phyloP scores from a whole-genome alignment of 1,140 invertebrate species.

The Orius laevigatus region DNA sequence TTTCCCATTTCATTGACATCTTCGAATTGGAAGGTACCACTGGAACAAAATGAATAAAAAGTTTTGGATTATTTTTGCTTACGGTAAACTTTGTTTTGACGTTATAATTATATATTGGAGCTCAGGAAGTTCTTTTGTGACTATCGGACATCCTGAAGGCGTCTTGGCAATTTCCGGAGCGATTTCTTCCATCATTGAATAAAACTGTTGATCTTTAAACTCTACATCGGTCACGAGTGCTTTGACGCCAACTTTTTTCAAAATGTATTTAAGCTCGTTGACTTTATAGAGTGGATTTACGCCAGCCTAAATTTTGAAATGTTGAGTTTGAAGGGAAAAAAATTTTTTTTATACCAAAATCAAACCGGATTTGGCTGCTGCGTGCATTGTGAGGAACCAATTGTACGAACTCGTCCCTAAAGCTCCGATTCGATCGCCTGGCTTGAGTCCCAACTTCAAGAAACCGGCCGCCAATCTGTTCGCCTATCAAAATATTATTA shows the following conservation, averaged over 20 bases:
- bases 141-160: constrained; percentile 13
- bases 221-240: constrained; percentile 48
- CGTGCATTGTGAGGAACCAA: constrained; percentile 67
- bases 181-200: constrained; percentile 38
- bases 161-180: constrained; percentile 16
- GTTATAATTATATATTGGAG: constrained; percentile 38
- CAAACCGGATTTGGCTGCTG: constrained; percentile 62
- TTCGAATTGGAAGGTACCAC: constrained; percentile 40
- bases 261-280: constrained; percentile 57
- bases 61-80: constrained; percentile 22
- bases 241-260: constrained; percentile 62
- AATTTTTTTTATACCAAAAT: constrained; percentile 60
- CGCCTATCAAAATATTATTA: constrained; percentile 30
- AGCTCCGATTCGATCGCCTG: constrained; percentile 70
- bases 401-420: constrained; percentile 75
- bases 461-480: constrained; percentile 70
- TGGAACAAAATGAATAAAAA: constrained; percentile 26
- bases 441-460: constrained; percentile 51
- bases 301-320: constrained; percentile 39
- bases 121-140: constrained; percentile 25
- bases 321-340: neutral
- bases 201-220: constrained; percentile 55
- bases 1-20: constrained; percentile 33
- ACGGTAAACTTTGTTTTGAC: constrained; percentile 34
- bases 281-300: constrained; percentile 72